Conservation (phyloP, 1,140 invertebrate species). For the Brachionus rotundiformis region DNA sequence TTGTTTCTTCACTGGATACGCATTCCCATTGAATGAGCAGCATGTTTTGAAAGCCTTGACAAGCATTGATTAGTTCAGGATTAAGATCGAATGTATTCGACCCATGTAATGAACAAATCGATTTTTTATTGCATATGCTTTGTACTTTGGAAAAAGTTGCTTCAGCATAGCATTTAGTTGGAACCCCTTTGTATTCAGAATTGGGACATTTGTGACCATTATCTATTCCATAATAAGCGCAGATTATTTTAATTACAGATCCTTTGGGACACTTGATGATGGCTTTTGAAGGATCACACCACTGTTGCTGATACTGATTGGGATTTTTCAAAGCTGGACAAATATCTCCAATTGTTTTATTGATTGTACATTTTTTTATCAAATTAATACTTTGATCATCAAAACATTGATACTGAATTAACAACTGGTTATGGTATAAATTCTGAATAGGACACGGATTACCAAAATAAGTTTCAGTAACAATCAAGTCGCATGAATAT, state of each 20-base stretch:
- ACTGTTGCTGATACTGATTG: neutral
- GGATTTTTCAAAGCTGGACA: neutral
- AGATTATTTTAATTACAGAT: constrained; percentile 10
- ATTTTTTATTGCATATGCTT: neutral
- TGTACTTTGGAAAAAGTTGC: neutral
- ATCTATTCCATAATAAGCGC: constrained; percentile 36
- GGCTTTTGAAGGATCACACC: constrained; percentile 25
- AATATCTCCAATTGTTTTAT: neutral
- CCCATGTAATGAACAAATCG: constrained; percentile 26
- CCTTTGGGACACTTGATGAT: neutral
- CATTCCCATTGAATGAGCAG: constrained; percentile 43
- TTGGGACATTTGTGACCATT: neutral
- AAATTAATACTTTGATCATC: constrained; percentile 1
- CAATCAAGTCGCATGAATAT: constrained; percentile 2
- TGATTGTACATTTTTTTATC: neutral
- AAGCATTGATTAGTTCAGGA: neutral
- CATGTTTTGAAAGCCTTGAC: constrained; percentile 35
- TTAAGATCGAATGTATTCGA: neutral
- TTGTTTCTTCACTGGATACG: neutral
- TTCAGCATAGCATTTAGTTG: constrained; percentile 14
- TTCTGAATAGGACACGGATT: constrained; percentile 30
- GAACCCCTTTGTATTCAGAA: neutral
- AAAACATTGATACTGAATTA: constrained; percentile 45
- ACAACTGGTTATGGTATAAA: constrained; percentile 39
- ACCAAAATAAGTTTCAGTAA: constrained; percentile 20